Evolutionary conservation across 2,888 invertebrate genomes (phyloP), one percentile per base, ranked within the genome.

Genomic region (Nomada fabriciana): DNA sequence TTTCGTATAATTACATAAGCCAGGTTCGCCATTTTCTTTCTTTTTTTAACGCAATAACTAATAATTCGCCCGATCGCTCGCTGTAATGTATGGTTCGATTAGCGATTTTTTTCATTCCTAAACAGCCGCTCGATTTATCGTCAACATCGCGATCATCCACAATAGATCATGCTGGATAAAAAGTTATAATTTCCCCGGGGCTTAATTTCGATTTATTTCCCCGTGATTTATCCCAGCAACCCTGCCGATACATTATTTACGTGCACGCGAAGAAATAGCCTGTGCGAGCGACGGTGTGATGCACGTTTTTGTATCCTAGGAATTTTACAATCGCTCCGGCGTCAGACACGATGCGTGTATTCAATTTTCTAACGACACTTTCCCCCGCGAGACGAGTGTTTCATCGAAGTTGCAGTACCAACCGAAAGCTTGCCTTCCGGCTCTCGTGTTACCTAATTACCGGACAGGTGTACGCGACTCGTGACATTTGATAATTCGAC

Each of bases 401-500:
- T 69, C 50, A 13, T 53, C 20, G 23, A 47, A 10, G 59, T 57
- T 7, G 23, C 52, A 50, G 47, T 60, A 42, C 20, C 70, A 7
- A 13, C 42, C 47, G 53, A 57, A 63, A 80, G 55, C 36, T 7
- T 7, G 36, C 7, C 74, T 67, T 20, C 25, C 69, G 52, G 43
- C 80, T 78, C 83, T 85, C 76, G 55, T 74, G 61, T 85, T 83
- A 78, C 73, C 76, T 76, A 76, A 83, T 80, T 78, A 43, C 70
- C 20, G 15, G 60, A 78, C 80, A 80, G 68, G 78, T 80, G 74
- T 57, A 70, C 29, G 50, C 65, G 80, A 78, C 78, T 77, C 57
- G 13, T 85, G 85, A 80, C 85, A 86, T 86, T 86, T 86, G 57
- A 55, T 71, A 74, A 72, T 77, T 70, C 72, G 57, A 61, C 43